Evolutionary conservation across 2,888 invertebrate species (phyloP), one percentile per base, ranked within the genome.

Genomic region (Dicroscelio sp.): DNA sequence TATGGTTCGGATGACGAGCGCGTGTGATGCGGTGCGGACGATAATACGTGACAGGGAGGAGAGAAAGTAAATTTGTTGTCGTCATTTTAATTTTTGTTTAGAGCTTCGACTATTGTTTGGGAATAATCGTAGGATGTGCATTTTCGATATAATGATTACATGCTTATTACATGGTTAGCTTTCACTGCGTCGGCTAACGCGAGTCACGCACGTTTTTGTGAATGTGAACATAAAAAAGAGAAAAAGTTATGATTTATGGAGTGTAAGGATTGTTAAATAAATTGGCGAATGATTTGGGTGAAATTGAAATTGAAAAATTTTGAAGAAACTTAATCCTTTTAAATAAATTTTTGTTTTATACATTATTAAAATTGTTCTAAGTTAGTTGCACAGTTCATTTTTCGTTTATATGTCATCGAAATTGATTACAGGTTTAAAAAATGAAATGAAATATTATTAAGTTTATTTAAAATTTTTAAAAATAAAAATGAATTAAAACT

Each of bases 101-200:
- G 73, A 58, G 82, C 80, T 67, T 78, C 87, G 88, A 83, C 91
- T 73, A 92, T 93, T 92, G 91, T 90, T 86, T 82, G 82, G 80
- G 86, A 86, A 86, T 86, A 85, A 90, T 90, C 86, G 90, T 90
- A 90, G 93, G 90, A 85, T 90, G 88, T 58, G 78, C 86, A 90
- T 86, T 91, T 90, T 92, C 92, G 67, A 90, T 91, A 89, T 69
- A 82, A 86, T 80, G 89, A 93, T 94, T 92, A 92, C 91, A 92
- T 85, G 91, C 86, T 93, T 65, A 84, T 94, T 94, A 92, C 87
- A 90, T 84, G 83, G 75, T 83, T 83, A 91, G 90, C 93, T 93
- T 94, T 93, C 93, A 91, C 94, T 91, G 52, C 52, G 71, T 67
- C 83, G 38, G 63, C 71, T 52, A 84, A 31, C 65, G 55, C 17